Evolutionary conservation across 1,140 invertebrate species (phyloP), one percentile per base, ranked within the genome.

Genomic region (Periplaneta americana): DNA sequence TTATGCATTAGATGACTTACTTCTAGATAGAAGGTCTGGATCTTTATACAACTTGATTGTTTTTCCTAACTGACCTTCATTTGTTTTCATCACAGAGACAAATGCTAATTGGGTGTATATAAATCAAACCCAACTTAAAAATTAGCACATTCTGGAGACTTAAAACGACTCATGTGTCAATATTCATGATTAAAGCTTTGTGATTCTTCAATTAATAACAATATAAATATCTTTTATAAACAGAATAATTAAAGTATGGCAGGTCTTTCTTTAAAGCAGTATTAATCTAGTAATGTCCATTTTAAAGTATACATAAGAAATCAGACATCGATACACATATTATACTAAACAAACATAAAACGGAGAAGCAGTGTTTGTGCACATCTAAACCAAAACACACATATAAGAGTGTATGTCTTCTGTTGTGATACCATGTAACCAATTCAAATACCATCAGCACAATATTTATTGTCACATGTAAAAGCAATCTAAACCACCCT

Each of bases 391-490:
- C 22, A 66, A 28, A n/a, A 66, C n/a, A 28, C 48, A 28, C 13
- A 28, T 28, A 66, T n/a, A 66, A 8, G 5, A 8, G 5, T 66
- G 48, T 28, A 66, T 66, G 22, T 28, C 48, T 66, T 66, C 48
- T n/a, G 1, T 66, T 66, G 28, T 18, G 39, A 48, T 66, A 66
- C 1, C 48, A 66, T 1, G 22, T 66, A 66, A 36, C 76, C 28
- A 78, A 34, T n/a, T 28, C n/a, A 39, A 34, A 36, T 78, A 39
- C 76, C 35, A 78, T 36, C 33, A 66, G 34, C 74, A 34, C 57
- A 80, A 80, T 80, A 80, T 74, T 79, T 80, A 80, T 80, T 80
- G 80, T 80, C 80, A 80, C 80, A 80, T 80, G 74, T 80, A 80
- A n/a, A 80, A 80, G 80, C 80, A 80, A 80, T 80, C 80, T 66